A percentile compares a stretch with the other conserved stretches of the same genome.
phyloP scores from a whole-genome alignment of 2,113 vertebrate genomes.

The Macrotus californicus region DNA sequence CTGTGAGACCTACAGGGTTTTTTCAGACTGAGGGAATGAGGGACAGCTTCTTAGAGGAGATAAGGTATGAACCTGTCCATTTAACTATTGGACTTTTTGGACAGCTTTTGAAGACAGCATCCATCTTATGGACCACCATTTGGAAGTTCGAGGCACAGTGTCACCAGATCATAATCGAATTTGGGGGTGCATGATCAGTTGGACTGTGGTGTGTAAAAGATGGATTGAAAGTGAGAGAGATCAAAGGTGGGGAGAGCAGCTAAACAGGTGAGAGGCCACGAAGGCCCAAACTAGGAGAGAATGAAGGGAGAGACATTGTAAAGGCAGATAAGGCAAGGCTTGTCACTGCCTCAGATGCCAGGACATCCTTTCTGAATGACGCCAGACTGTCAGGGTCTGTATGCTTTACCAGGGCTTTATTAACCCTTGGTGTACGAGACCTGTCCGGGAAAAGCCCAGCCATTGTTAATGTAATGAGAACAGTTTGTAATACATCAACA shows the following conservation, averaged over 20 bases:
- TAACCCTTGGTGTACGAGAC: not conserved
- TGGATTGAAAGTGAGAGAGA: not conserved
- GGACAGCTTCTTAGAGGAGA: not conserved
- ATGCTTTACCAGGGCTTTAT: too few species aligned
- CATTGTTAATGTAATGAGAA: too few species aligned
- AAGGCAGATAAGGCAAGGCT: not conserved
- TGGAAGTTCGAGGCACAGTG: not conserved
- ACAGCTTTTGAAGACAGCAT: not conserved
- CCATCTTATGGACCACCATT: not conserved
- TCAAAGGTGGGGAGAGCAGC: not conserved
- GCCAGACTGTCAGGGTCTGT: not conserved
- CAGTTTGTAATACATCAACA: too few species aligned
- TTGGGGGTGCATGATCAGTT: not conserved
- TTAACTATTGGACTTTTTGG: not conserved
- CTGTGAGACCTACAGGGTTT: not conserved
- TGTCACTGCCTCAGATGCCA: not conserved
- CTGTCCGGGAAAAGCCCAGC: too few species aligned
- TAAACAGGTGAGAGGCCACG: not conserved
- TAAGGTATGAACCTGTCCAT: not conserved
- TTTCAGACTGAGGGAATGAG: not conserved
- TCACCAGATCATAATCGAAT: not conserved
- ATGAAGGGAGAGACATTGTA: not conserved
- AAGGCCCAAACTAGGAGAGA: not conserved
- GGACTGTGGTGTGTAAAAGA: not conserved
- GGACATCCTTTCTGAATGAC: not conserved